Evolutionary conservation across 2,797 vertebrate species (phyloP).

Genomic region (Arctocebus calabarensis): DNA sequence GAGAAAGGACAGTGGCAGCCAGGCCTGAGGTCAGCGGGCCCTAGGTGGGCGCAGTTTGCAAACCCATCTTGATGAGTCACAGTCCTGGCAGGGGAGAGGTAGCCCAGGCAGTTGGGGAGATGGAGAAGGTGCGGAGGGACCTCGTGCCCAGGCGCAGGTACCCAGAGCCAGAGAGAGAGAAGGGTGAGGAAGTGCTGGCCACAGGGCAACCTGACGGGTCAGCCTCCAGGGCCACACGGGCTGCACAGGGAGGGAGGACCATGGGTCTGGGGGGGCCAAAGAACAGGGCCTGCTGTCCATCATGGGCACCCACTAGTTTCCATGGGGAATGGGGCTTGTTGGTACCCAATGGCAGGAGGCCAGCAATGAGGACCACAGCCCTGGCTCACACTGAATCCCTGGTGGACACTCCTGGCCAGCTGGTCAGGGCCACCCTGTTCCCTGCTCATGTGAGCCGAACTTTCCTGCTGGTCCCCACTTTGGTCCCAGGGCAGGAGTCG

Average conservation of each 20-base stretch:
- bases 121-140: rapidly evolving
- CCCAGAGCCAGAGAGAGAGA: not conserved
- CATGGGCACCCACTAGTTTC: not conserved
- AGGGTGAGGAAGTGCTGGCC: not conserved
- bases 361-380: not conserved
- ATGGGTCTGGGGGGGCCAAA: rapidly evolving
- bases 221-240: not conserved
- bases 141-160: rapidly evolving
- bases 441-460: rapidly evolving
- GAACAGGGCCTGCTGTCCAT: rapidly evolving
- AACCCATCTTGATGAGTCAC: not conserved
- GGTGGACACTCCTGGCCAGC: rapidly evolving
- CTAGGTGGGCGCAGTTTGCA: rapidly evolving
- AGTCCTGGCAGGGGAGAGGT: not conserved
- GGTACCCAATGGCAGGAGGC: not conserved
- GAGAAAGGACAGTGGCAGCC: not conserved
- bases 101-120: rapidly evolving
- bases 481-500: not conserved
- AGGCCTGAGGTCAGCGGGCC: not conserved
- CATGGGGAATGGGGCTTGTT: rapidly evolving
- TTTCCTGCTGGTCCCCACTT: not conserved
- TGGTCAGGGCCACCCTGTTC: too few species aligned
- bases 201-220: rapidly evolving
- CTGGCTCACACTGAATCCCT: not conserved
- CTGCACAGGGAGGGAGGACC: rapidly evolving